Conservation (phyloP, 2,888 invertebrate genomes). For the Pelosia muscerda region DNA sequence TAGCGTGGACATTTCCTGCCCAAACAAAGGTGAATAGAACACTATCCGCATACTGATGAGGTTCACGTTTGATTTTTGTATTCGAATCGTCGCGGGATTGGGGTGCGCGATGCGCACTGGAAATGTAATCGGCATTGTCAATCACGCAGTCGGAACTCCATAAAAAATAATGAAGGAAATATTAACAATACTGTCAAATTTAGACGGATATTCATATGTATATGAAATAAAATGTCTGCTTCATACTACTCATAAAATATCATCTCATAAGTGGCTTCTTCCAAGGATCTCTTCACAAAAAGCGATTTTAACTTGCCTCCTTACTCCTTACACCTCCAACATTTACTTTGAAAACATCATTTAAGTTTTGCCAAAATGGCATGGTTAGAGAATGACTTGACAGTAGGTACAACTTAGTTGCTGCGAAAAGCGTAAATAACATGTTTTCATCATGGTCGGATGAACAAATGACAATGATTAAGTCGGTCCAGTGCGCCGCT, state of each 20-base stretch:
- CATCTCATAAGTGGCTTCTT: neutral
- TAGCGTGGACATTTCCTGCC: slow-evolving; percentile 81
- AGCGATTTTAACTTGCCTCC: neutral
- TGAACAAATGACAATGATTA: slow-evolving; percentile 39
- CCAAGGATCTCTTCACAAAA: neutral
- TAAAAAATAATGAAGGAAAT: slow-evolving; percentile 65
- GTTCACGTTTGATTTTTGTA: slow-evolving; percentile 66
- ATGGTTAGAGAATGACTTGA: neutral
- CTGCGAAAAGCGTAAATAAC: slow-evolving; percentile 28
- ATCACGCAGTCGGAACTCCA: slow-evolving; percentile 78
- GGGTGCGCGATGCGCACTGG: slow-evolving; percentile 72
- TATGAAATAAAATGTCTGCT: neutral
- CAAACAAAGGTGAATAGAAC: slow-evolving; percentile 81
- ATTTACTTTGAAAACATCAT: neutral
- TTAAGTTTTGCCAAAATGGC: neutral
- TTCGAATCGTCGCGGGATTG: slow-evolving; percentile 65
- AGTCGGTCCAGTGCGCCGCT: slow-evolving; percentile 23
- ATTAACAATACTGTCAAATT: slow-evolving; percentile 42
- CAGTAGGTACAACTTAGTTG: slow-evolving; percentile 9
- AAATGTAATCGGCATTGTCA: slow-evolving; percentile 80
- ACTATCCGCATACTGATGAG: slow-evolving; percentile 79
- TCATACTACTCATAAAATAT: neutral
- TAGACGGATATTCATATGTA: slow-evolving; percentile 11
- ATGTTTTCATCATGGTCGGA: slow-evolving; percentile 23
- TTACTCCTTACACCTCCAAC: neutral